Base-by-base conservation (phyloP, 2,888 invertebrate genomes). In the Polydesmus complanatus region DNA sequence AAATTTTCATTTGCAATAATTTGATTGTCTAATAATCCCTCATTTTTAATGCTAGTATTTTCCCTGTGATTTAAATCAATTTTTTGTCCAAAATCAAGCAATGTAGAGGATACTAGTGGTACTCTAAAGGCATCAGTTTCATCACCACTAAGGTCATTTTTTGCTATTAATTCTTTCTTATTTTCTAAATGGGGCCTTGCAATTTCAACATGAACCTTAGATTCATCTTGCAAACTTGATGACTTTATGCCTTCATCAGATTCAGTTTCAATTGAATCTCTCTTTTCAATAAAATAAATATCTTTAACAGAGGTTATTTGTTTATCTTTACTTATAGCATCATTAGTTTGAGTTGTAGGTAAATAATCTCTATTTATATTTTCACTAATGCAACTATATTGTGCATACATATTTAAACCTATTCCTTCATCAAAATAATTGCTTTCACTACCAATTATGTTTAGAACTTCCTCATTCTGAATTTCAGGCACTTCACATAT, bases 381-480 rank as follows among this genome's bases (percentile, higher is more conserved):
- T 37, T 37, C 37, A 37, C 14, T 37, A 37, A 37, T 8, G 37
- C 14, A 37, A 37, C 14, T 14, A 37, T 37, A 8, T 37, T 51
- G n/a, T 26, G 51, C 21, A 14, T 37, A 8, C 37, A 37, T 37
- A 14, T 14, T 14, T 37, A 37, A 14, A 37, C 21, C 27, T 21
- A 52, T 59, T n/a, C 59, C 54, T 54, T 54, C 59, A 37, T 59
- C 59, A 1, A 56, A 37, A 37, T 23, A 26, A 19, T 22, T 19
- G 23, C 5, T n/a, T 11, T 54, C 54, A 11, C 5, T 25, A 54
- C n/a, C 5, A 54, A 26, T 22, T 21, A 25, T 19, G 23, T 22
- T 25, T 3, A 5, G 54, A 25, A 23, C n/a, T 54, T 54, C 21
- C n/a, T 49, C 37, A 51, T 21, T 49, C 19, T 8, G 21, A 26